Percentiles rank a stretch among this genome's conserved stretches.
phyloP scores from a whole-genome alignment of 2,797 vertebrate genomes.

The Hirundo rustica region DNA sequence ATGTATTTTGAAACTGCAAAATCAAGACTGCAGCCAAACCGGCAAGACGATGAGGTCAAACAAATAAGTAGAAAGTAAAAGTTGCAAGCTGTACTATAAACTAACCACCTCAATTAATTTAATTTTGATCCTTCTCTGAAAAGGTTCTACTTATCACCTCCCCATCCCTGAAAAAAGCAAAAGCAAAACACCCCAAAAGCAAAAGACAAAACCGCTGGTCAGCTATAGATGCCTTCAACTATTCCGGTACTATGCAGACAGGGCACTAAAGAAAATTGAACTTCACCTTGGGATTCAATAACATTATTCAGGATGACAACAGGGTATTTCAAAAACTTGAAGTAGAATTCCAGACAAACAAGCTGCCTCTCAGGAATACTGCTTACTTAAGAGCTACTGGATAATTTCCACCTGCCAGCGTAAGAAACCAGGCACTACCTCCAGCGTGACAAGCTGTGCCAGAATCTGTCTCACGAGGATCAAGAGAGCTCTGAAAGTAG shows the following conservation, averaged over 20 bases:
- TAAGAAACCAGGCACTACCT: not conserved
- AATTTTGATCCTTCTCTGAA: not conserved
- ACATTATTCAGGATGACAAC: not conserved
- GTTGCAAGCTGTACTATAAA: not conserved
- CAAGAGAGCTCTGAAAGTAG: not conserved
- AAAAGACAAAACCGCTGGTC: not conserved
- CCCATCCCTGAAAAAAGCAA: not conserved
- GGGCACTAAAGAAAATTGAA: not conserved
- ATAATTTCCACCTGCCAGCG: not conserved
- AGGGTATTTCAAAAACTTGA: not conserved
- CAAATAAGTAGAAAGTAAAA: not conserved
- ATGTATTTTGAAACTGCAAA: not conserved
- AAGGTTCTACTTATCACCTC: not conserved
- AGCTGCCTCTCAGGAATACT: not conserved
- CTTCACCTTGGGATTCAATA: not conserved
- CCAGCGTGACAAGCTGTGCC: accelerated
- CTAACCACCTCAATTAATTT: not conserved
- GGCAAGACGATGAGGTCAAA: not conserved
- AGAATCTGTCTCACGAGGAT: not conserved
- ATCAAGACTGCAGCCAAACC: not conserved
- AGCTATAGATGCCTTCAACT: not conserved
- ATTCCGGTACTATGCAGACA: not conserved
- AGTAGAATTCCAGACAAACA: not conserved
- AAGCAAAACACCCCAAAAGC: not conserved
- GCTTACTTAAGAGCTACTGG: not conserved